Conservation (phyloP, 2,888 invertebrate genomes). For the Fabriciana adippe region DNA sequence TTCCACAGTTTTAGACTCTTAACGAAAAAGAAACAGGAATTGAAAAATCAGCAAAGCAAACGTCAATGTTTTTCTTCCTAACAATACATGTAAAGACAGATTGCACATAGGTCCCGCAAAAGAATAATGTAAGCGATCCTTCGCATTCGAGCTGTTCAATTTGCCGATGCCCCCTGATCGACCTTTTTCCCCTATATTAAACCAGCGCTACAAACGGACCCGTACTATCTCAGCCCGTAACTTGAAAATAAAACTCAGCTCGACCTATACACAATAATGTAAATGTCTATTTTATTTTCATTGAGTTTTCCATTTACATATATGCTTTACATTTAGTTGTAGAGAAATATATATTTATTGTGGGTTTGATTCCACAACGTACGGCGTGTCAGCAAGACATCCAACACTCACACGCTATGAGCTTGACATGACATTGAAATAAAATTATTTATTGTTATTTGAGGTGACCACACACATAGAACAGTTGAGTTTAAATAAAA, state of each 20-base stretch:
- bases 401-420: too few relatives aligned
- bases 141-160: slow-evolving; percentile 42
- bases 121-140: slow-evolving; percentile 45
- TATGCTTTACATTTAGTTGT: too few relatives aligned
- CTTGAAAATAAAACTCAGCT: slow-evolving; percentile 22
- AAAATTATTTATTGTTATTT: too few relatives aligned
- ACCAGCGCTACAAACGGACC: slow-evolving; percentile 35
- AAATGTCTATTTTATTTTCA: slow-evolving; percentile 18
- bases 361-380: too few relatives aligned
- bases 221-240: slow-evolving; percentile 15
- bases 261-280: slow-evolving; percentile 18
- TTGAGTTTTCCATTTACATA: not conserved
- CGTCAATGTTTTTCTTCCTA: slow-evolving; percentile 19
- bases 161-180: slow-evolving; percentile 43
- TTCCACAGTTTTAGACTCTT: not conserved
- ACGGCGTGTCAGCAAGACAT: too few relatives aligned
- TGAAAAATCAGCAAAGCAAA: slow-evolving; percentile 11
- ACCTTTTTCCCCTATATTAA: slow-evolving; percentile 39
- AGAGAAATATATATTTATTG: too few relatives aligned
- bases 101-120: slow-evolving; percentile 38
- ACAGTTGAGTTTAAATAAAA: too few relatives aligned
- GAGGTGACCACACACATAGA: too few relatives aligned
- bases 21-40: slow-evolving; percentile 11
- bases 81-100: slow-evolving; percentile 29
- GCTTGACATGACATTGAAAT: too few relatives aligned